These are phyloP conservation scores for Argopecten irradians DNA, from an alignment of 1,140 invertebrate species.

Conservation along the genomic window DNA sequence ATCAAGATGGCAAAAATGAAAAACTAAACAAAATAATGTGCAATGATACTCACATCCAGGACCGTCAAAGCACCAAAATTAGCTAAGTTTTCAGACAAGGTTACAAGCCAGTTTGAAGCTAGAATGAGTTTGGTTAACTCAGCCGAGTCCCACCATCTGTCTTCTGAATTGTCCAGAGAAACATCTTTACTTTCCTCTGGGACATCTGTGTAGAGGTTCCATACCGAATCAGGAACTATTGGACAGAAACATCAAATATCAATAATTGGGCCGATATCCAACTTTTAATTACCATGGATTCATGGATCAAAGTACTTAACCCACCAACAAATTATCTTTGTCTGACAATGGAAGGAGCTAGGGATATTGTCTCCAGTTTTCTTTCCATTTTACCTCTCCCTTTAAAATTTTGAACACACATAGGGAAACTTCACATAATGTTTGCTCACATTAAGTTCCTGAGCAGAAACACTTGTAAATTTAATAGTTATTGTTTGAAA, in stretches of 20 bases:
- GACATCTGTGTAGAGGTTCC: constrained; percentile 87
- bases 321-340: no score
- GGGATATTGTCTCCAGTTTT: no score
- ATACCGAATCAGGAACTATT: constrained; percentile 88
- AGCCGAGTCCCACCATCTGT: constrained; percentile 91
- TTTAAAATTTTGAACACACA: no score
- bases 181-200: constrained; percentile 81
- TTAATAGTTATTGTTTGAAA: no score
- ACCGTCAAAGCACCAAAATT: constrained; percentile 84
- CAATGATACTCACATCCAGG: constrained; percentile 83
- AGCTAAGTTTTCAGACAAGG: constrained; percentile 83
- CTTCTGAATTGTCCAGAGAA: constrained; percentile 83
- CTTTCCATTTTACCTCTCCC: no score
- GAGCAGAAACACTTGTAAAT: no score
- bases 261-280: no score
- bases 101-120: constrained; percentile 86
- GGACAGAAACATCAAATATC: background rate
- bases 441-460: no score
- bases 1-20: background rate
- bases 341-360: no score
- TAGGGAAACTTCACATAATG: no score
- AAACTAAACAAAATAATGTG: background rate
- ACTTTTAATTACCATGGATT: no score
- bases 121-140: constrained; percentile 87
- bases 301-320: no score